Percentiles rank a stretch among this genome's conserved stretches.
These are phyloP conservation scores for Pogonophryne albipinna DNA, from an alignment of 2,797 vertebrate genomes.

Conservation along the genomic window DNA sequence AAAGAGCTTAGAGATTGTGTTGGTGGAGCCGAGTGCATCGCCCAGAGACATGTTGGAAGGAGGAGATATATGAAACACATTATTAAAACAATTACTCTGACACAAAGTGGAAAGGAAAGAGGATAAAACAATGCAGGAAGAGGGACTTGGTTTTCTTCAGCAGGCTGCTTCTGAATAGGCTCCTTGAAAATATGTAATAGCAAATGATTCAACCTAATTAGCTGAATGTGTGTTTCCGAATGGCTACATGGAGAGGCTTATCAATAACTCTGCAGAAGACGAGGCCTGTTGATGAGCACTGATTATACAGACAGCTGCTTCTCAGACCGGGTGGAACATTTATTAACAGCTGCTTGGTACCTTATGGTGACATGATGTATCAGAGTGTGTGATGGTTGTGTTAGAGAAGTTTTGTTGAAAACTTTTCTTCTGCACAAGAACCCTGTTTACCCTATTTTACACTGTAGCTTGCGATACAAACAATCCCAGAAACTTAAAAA, in stretches of 20 bases:
- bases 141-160: slow-evolving; percentile 13
- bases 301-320: slow-evolving; percentile 12
- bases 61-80: slow-evolving; percentile 47
- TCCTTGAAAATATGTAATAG: slow-evolving; percentile 31
- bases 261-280: slow-evolving; percentile 8
- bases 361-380: background rate
- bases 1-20: slow-evolving; percentile 39
- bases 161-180: slow-evolving; percentile 9
- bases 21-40: slow-evolving; percentile 34
- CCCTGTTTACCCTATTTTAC: background rate
- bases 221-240: slow-evolving; percentile 20
- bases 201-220: slow-evolving; percentile 28
- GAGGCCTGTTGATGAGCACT: slow-evolving; percentile 1
- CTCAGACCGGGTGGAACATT: background rate
- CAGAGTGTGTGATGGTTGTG: background rate
- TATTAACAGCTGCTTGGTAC: background rate
- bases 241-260: background rate
- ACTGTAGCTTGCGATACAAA: background rate
- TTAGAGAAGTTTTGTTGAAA: background rate
- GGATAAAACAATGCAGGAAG: slow-evolving; percentile 13
- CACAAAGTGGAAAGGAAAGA: slow-evolving; percentile 28
- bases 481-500: background rate
- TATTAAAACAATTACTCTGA: slow-evolving; percentile 49
- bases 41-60: slow-evolving; percentile 37
- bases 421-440: background rate